Base-by-base conservation (phyloP, 2,888 invertebrate genomes). In the Galerucella pusilla region DNA sequence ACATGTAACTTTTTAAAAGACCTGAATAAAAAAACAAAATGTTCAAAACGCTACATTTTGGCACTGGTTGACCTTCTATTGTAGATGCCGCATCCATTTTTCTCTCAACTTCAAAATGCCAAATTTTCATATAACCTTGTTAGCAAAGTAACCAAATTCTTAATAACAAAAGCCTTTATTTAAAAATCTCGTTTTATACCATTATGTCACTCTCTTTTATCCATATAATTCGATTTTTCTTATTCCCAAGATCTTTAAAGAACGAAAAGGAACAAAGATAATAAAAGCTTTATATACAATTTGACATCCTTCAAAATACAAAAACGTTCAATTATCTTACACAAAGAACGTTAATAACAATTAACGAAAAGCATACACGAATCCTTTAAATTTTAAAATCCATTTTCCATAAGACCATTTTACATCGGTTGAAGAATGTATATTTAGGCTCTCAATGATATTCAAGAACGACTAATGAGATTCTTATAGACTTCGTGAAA, bases 401-500 rank as follows among this genome's bases (percentile, higher is more conserved):
- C 71, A 77, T 72, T 71, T 74, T 67, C 71, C 76, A 64, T 75
- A 74, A 75, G 75, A 65, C 12, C 25, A 54, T 71, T 65, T 59
- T 20, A 20, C 16, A 20, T 57, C 57, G 20, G 57, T 57, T 49
- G 57, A 63, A 73, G 49, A 10, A 60, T 72, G 70, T 64, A 66
- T 66, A 70, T 67, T 66, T 35, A 63, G 35, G 61, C 52, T n/a
- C 16, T 63, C 4, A 35, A 63, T 63, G 42, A 63, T 60, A 72
- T 72, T 9, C 57, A 61, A 52, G 46, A 16, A 63, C 10, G 54
- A 46, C 28, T 35, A 2, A 25, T 10, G 46, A 71, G 54, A 52
- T 71, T 78, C 73, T 68, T 69, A 72, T 73, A 70, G 77, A 77
- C 78, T 77, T 66, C 63, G 66, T 35, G 78, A 68, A 73, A 79